Base-by-base conservation (phyloP, 2,113 vertebrate genomes). In the Xyliphius kryptos region DNA sequence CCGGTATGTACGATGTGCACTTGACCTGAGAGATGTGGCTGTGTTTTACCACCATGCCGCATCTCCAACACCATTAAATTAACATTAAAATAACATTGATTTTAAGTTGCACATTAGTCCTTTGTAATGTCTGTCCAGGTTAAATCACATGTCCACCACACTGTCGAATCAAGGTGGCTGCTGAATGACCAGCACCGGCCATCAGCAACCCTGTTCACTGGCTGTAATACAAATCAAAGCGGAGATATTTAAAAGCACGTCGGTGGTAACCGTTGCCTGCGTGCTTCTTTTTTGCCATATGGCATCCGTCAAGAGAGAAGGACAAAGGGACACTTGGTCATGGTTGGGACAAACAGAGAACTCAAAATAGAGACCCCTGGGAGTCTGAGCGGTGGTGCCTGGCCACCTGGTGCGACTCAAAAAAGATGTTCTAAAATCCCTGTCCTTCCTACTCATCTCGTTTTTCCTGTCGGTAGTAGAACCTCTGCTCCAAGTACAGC, bases 281-380 rank as follows among this genome's bases (percentile, higher is more conserved):
- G 17, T 26, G 41, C 52, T 56, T 43, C 16, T 41, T 53, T 20
- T 49, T 16, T 13, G 14, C 40, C 64, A 63, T 55, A 67, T 19
- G 3, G 58, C 49, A 54, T 63, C 48, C 53, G 37, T 71, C 59
- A 63, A 44, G 11, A 61, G 53, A 38, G 37, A 53, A 40, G 51
- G 49, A 67, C 63, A 67, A 62, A 58, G 21, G 9, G 10, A 9
- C 16, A 41, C 50, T 46, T 32, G 41, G 17, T 14, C 17, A 50
- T 19, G 21, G 48, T 46, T n/a, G 52, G 49, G 57, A 37, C 26
- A 7, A 11, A 50, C 6, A 21, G 50, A 16, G n/a, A 16, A 19
- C 54, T 53, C 46, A 63, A 68, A 53, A 58, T 37, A 17, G 49
- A 32, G 19, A 15, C 43, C 65, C 22, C 7, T 67, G 40, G 16